Conservation (phyloP, 2,888 invertebrate species). For the Drosophila algonquin region DNA sequence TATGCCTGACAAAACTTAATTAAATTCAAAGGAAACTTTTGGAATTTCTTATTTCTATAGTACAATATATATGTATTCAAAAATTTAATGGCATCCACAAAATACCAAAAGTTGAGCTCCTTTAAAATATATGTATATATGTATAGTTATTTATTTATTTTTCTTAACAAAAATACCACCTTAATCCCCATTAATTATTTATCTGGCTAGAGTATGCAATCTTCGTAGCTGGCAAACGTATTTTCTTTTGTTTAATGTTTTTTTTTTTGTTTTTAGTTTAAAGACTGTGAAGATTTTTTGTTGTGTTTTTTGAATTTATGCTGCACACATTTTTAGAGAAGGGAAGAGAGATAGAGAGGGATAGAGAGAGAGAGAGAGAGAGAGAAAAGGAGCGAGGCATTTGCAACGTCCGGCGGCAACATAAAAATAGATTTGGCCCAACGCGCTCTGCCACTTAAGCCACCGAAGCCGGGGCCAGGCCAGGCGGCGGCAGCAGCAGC, state of each 20-base stretch:
- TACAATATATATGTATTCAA: background rate
- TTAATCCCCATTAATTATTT: slow-evolving; percentile 13
- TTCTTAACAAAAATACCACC: slow-evolving; percentile 8
- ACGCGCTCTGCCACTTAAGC: slow-evolving; percentile 46
- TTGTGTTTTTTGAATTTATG: slow-evolving; percentile 52
- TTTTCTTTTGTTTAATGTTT: slow-evolving; percentile 5
- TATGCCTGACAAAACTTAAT: background rate
- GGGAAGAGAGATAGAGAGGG: background rate
- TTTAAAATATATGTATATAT: slow-evolving; percentile 13
- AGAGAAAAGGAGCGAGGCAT: slow-evolving; percentile 4
- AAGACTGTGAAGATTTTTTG: slow-evolving; percentile 19
- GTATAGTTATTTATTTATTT: slow-evolving; percentile 20
- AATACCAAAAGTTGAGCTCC: slow-evolving; percentile 3
- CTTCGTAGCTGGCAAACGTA: background rate
- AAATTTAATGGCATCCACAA: slow-evolving; percentile 20
- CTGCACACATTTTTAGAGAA: slow-evolving; percentile 39
- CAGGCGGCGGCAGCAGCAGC: slow-evolving; percentile 55
- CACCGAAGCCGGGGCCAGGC: slow-evolving; percentile 41
- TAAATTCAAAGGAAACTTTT: background rate
- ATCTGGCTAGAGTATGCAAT: slow-evolving; percentile 5
- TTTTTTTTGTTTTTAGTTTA: slow-evolving; percentile 24
- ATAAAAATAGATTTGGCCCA: slow-evolving; percentile 63
- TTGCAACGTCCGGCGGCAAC: slow-evolving; percentile 57
- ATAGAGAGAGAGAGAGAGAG: background rate
- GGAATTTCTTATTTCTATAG: background rate